phyloP scores from a whole-genome alignment of 2,888 invertebrate genomes.

The Actias luna region DNA sequence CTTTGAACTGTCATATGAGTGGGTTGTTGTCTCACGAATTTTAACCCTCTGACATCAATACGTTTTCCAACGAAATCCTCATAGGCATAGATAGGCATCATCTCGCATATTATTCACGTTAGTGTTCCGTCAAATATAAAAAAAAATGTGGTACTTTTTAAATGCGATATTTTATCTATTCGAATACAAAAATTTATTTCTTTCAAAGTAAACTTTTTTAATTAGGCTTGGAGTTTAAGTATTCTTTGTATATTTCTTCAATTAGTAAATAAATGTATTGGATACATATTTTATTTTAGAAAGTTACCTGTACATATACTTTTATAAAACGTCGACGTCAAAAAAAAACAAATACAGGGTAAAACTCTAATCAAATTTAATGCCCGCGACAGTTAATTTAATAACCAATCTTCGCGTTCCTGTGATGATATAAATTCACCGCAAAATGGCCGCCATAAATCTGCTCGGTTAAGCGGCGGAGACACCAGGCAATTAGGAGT shows the following conservation, averaged over 20 bases:
- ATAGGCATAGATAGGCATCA: background rate
- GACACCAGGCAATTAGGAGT: slow-evolving; percentile 47
- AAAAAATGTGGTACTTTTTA: background rate
- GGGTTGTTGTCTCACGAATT: slow-evolving; percentile 10
- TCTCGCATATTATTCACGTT: background rate
- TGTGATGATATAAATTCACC: slow-evolving; percentile 42
- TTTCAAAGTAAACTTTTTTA: background rate
- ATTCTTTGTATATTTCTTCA: background rate
- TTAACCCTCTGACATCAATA: slow-evolving; percentile 7
- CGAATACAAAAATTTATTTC: background rate
- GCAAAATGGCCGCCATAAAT: slow-evolving; percentile 58
- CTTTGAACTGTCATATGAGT: slow-evolving; percentile 33
- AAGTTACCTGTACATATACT: background rate
- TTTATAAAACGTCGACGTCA: background rate
- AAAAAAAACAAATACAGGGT: background rate
- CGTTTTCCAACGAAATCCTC: background rate
- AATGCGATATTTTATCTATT: background rate
- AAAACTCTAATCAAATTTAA: slow-evolving; percentile 36
- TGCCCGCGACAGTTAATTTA: slow-evolving; percentile 42
- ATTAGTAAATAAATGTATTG: background rate
- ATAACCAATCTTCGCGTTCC: slow-evolving; percentile 35
- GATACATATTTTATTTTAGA: background rate
- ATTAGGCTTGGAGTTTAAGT: background rate
- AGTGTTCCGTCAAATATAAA: background rate
- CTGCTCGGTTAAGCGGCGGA: slow-evolving; percentile 49